Base-by-base conservation (phyloP, 1,140 invertebrate species). In the Lordiphosa mommai region DNA sequence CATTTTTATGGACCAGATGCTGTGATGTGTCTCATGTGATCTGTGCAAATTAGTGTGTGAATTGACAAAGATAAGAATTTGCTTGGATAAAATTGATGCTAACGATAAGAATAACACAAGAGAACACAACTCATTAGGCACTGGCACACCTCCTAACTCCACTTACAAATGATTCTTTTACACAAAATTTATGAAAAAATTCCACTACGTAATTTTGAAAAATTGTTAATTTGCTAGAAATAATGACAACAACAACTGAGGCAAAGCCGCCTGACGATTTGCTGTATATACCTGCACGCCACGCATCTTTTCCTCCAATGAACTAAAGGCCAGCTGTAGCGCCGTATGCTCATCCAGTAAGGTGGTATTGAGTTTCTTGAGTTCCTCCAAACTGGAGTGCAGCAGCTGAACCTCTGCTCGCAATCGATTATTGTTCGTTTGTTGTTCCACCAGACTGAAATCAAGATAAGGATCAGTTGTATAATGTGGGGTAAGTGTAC, bases 321-420 rank as follows among this genome's bases (percentile, higher is more conserved):
- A 92, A 61, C 93, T 93, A 90, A 95, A 98, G 9, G 96, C 95
- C 67, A 99, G 91, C 86, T 98, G 96, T 47, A 98, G 89, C 2
- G 97, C 97, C 89, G 97, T 95, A 88, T 99, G 95, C 90, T 99
- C 98, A 91, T 99, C 98, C 87, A 95, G 93, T 33, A 99, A 88
- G 61, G 96, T 93, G 91, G 98, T 93, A 90, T 96, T 97, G 3
- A 96, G 90, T 56, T 92, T 92, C 89, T 96, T 93, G 10, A 97
- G 88, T 88, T 98, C 94, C 58, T 92, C 91, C 77, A 92, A 92
- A 56, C 90, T 92, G 32, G 89, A 85, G 53, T 89, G 89, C 32
- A 89, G 73, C 89, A 92, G 91, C 86, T 92, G 89, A 71, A 94
- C 92, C 89, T 96, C 92, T 58, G 92, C 91, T 59, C 92, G 90